Base-by-base conservation (phyloP, 2,113 vertebrate species). In the Oreochromis aureus region DNA sequence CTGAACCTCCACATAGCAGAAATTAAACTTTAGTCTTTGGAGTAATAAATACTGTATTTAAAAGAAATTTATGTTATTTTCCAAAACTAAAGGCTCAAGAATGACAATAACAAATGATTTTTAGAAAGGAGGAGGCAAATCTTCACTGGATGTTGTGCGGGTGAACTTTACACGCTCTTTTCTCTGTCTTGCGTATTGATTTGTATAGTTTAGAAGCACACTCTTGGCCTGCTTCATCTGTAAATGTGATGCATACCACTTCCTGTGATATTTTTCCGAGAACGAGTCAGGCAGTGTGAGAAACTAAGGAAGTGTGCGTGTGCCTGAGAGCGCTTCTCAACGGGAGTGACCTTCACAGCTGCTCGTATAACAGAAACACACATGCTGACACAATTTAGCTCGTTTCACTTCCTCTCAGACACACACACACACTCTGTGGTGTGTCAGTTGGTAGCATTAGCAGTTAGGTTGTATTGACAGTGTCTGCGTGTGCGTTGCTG, bases 321-420 rank as follows among this genome's bases (percentile, higher is more conserved):
- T 59, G 39, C 44, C 19, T 22, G 5, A 32, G 51, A 22, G 44
- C 1, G 4, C 55, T 58, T 58, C 69, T 51, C 66, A 71, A 78
- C 24, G 3, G 73, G 73, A 78, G 73, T 78, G 73, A 78, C 73
- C 73, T 78, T 53, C 46, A 78, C 46, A 53, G 73, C 73, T 78
- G 27, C 27, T 78, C 6, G 5, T 46, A 27, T 78, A 78, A 51
- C 16, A 53, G 27, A 78, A 51, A 51, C 44, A 13, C 46, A 32
- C 41, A 55, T 3, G 6, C 32, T 34, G 36, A 86, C 83, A 51
- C 83, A 69, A 4, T 56, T 41, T 18, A 41, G 71, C 24, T 51
- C 6, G 16, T 87, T 84, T 89, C 81, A 84, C 81, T 89, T 89
- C 88, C 85, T 89, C 61, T 55, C 81, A 44, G 9, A 83, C 10